Evolutionary conservation across 1,140 invertebrate species (phyloP).

Genomic region (Aphelinus certus): DNA sequence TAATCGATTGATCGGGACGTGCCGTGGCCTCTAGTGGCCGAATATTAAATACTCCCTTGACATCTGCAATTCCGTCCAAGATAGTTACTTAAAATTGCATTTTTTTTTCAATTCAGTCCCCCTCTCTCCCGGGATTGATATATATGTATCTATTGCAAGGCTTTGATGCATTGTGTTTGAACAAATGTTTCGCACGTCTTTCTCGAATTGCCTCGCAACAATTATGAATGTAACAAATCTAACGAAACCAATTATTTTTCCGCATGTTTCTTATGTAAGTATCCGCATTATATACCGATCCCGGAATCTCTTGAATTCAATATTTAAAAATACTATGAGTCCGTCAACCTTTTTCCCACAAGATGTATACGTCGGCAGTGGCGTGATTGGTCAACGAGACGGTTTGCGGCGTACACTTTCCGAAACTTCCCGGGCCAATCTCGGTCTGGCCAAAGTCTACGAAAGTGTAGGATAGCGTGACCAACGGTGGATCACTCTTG

Average conservation of each 20-base stretch:
- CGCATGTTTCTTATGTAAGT: too few species aligned
- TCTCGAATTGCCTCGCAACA: too few species aligned
- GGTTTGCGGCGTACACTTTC: conserved; percentile 39
- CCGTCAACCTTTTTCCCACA: conserved; percentile 49
- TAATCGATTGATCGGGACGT: conserved; percentile 32
- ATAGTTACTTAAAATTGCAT: too few species aligned
- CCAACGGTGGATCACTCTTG: conserved; percentile 31
- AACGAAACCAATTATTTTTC: too few species aligned
- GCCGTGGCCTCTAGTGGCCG: conserved; percentile 41
- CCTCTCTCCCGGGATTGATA: too few species aligned
- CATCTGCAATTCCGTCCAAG: conserved; percentile 34
- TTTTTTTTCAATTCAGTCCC: too few species aligned
- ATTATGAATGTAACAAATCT: too few species aligned
- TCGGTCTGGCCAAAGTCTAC: conserved; percentile 49
- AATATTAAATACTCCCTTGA: conserved; percentile 44
- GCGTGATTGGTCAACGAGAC: conserved; percentile 51
- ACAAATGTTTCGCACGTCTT: too few species aligned
- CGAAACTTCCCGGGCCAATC: conserved; percentile 22
- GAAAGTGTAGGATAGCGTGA: conserved; percentile 50
- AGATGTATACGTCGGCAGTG: conserved; percentile 39
- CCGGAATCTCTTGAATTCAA: too few species aligned
- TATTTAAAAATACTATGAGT: not conserved
- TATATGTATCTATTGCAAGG: too few species aligned
- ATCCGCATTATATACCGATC: too few species aligned
- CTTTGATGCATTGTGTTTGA: too few species aligned